Conservation (phyloP, 2,888 invertebrate species). For the Watsonalla binaria region DNA sequence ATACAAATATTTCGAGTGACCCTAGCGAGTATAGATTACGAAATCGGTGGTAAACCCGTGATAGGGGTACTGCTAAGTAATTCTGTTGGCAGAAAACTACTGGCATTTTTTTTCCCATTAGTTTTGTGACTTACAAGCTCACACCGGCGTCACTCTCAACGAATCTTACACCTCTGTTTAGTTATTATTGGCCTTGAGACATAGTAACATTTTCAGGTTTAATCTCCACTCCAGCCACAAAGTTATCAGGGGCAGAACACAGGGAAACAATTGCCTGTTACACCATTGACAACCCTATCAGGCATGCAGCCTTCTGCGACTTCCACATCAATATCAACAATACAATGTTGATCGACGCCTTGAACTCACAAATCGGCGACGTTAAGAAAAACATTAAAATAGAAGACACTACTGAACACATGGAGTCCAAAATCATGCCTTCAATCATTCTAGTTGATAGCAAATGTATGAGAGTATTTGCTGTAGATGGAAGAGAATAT, state of each 20-base stretch:
- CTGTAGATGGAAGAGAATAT: conserved; percentile 89
- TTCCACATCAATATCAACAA: conserved; percentile 73
- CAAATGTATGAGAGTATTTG: conserved; percentile 87
- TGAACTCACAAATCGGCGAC: conserved; percentile 70
- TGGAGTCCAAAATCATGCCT: conserved; percentile 76
- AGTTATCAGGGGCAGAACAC: conserved; percentile 69
- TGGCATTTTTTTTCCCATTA: too few relatives aligned
- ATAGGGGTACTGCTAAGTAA: too few relatives aligned
- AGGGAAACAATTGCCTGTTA: conserved; percentile 83
- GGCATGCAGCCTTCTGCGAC: conserved; percentile 88
- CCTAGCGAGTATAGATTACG: too few relatives aligned
- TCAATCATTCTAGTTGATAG: conserved; percentile 87
- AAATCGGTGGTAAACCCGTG: too few relatives aligned
- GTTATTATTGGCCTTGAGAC: too few relatives aligned
- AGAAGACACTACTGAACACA: conserved; percentile 70
- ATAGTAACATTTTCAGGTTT: conserved; percentile 52
- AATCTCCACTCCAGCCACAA: conserved; percentile 71
- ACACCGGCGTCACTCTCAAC: too few relatives aligned
- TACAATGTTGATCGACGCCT: conserved; percentile 73
- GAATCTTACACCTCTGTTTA: too few relatives aligned
- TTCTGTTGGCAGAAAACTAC: too few relatives aligned
- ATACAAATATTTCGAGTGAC: too few relatives aligned
- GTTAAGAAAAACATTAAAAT: conserved; percentile 70
- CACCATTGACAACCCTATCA: conserved; percentile 89
- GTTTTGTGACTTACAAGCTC: too few relatives aligned